Conservation (phyloP, 2,888 invertebrate genomes). For the Tetragnatha montana region DNA sequence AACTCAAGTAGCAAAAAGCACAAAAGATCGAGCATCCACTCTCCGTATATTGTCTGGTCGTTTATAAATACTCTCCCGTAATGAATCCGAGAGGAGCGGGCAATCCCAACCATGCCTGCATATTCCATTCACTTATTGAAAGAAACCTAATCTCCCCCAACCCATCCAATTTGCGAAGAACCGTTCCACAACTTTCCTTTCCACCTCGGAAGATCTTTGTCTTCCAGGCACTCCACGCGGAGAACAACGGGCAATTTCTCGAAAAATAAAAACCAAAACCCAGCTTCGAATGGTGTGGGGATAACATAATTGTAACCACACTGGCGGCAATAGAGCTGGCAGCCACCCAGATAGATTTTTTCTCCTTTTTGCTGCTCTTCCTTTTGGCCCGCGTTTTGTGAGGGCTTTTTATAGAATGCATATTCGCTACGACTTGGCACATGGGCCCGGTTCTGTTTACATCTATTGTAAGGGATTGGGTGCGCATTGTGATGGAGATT, state of each 20-base stretch:
- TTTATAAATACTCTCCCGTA: no score
- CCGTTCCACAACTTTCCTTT: neutral
- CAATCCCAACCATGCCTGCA: neutral
- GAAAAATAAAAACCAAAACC: slow-evolving; percentile 45
- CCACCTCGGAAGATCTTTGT: neutral
- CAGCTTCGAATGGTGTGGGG: slow-evolving; percentile 28
- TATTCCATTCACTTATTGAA: neutral
- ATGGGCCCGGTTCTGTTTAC: slow-evolving; percentile 20
- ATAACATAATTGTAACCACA: slow-evolving; percentile 48
- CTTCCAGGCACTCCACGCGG: neutral
- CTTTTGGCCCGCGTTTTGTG: slow-evolving; percentile 11
- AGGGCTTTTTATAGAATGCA: slow-evolving; percentile 53
- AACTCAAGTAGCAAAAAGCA: no score
- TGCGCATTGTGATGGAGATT: neutral
- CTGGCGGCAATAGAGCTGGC: slow-evolving; percentile 40
- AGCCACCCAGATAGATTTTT: slow-evolving; percentile 13
- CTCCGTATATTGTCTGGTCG: no score
- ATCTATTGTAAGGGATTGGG: slow-evolving; percentile 18
- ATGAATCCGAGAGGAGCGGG: no score
- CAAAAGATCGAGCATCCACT: no score
- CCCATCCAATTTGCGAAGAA: neutral
- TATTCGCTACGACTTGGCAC: slow-evolving; percentile 44
- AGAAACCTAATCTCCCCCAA: neutral
- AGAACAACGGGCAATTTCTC: slow-evolving; percentile 28
- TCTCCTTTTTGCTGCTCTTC: slow-evolving; percentile 16